These are phyloP conservation scores for Elysia crispata DNA, from an alignment of 2,888 invertebrate genomes.

Conservation along the genomic window DNA sequence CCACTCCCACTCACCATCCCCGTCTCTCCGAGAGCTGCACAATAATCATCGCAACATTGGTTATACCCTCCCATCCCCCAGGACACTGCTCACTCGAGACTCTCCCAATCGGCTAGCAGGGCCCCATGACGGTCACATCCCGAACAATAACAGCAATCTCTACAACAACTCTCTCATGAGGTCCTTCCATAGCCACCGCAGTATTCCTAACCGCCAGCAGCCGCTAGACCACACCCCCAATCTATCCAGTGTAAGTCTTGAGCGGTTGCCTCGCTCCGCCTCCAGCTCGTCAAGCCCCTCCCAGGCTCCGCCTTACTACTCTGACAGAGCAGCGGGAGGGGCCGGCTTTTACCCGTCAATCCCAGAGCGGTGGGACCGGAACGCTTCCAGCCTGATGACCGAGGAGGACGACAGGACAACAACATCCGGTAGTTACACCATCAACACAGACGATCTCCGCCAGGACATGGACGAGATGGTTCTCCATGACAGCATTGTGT, in stretches of 20 bases:
- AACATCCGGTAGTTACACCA: slow-evolving; percentile 54
- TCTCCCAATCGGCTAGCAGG: too few species aligned
- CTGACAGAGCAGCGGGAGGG: slow-evolving; percentile 17
- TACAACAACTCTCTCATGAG: slow-evolving; percentile 27
- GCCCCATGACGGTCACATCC: too few species aligned
- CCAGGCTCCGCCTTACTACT: not conserved
- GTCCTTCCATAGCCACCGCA: slow-evolving; percentile 41
- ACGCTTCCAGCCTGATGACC: slow-evolving; percentile 1
- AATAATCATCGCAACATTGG: too few species aligned
- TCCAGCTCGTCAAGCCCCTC: not conserved
- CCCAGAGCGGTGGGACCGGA: not conserved
- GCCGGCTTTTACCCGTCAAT: not conserved
- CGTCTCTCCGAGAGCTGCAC: too few species aligned
- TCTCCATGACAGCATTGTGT: slow-evolving; percentile 46
- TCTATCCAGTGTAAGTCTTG: slow-evolving; percentile 27
- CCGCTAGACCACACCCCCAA: not conserved
- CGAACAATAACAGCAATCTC: too few species aligned
- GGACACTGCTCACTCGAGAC: too few species aligned
- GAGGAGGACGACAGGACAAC: slow-evolving; percentile 53
- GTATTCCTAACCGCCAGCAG: not conserved
- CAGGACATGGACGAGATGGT: slow-evolving; percentile 52
- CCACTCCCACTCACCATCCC: too few species aligned
- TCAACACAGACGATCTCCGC: slow-evolving; percentile 54
- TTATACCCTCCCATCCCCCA: too few species aligned
- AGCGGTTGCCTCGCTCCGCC: slow-evolving; percentile 17